A percentile compares a stretch with the other conserved stretches of the same genome.
phyloP scores from a whole-genome alignment of 2,113 vertebrate species.

The Phyllopteryx taeniolatus region DNA sequence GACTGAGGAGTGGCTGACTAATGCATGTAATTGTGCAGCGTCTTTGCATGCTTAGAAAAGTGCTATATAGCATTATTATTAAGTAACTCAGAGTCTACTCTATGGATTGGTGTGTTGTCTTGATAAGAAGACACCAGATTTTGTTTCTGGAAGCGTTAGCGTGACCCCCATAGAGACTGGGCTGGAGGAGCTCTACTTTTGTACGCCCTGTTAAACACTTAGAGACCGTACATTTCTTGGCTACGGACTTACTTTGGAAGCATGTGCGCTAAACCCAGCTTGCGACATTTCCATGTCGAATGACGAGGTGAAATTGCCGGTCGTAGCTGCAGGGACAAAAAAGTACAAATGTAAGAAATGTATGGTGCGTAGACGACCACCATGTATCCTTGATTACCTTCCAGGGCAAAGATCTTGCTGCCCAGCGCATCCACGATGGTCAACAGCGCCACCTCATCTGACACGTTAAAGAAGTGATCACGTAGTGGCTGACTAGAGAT shows the following conservation, averaged over 20 bases:
- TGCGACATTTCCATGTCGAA: conserved; percentile 98
- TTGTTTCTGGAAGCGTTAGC: too few species aligned
- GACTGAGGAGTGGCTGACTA: too few species aligned
- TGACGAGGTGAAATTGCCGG: conserved; percentile 82
- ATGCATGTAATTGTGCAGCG: too few species aligned
- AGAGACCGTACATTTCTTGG: neutral
- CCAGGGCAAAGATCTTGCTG: conserved; percentile 91
- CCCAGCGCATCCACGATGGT: conserved; percentile 89
- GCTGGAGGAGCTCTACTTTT: neutral
- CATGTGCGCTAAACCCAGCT: conserved; percentile 92
- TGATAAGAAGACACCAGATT: too few species aligned
- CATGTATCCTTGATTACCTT: conserved; percentile 75
- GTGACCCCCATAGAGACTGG: too few species aligned
- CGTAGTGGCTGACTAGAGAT: conserved; percentile 84
- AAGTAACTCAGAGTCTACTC: too few species aligned
- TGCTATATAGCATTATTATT: too few species aligned
- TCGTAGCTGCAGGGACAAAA: conserved; percentile 77
- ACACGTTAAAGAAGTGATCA: conserved; percentile 97
- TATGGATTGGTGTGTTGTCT: too few species aligned
- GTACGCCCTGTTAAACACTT: neutral
- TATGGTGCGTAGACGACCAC: neutral
- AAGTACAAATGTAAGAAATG: neutral
- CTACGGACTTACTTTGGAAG: conserved; percentile 80
- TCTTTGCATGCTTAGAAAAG: too few species aligned
- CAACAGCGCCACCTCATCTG: conserved; percentile 85